A percentile compares a stretch with the other conserved stretches of the same genome.
Conservation (phyloP, 1,140 invertebrate genomes). For the Drosophila bocqueti region DNA sequence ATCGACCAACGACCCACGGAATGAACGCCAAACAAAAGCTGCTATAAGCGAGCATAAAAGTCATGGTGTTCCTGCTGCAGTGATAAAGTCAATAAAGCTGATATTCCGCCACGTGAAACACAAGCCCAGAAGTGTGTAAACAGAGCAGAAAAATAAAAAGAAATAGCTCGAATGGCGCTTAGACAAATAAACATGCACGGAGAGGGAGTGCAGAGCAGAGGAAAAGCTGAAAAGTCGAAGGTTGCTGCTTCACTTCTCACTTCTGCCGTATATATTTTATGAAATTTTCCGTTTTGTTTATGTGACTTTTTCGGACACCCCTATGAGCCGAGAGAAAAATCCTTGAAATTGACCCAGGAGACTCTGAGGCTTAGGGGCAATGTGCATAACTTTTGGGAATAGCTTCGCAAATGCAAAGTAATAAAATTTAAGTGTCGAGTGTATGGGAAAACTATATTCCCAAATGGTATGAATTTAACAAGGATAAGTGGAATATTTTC, state of each 20-base stretch:
- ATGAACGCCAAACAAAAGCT: constrained; percentile 28
- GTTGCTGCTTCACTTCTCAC: constrained; percentile 25
- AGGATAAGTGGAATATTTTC: not conserved
- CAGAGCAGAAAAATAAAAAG: constrained; percentile 52
- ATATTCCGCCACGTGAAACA: constrained; percentile 36
- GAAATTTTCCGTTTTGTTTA: constrained; percentile 72
- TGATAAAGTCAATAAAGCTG: constrained; percentile 44
- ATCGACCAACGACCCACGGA: constrained; percentile 10
- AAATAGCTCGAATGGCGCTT: constrained; percentile 56
- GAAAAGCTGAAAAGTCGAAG: constrained; percentile 43
- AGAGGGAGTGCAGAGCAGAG: constrained; percentile 19
- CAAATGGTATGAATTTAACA: constrained; percentile 6
- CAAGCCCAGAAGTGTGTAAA: constrained; percentile 37
- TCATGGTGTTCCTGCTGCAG: constrained; percentile 37
- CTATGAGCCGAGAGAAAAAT: constrained; percentile 4
- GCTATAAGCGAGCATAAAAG: constrained; percentile 52
- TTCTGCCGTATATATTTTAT: constrained; percentile 42
- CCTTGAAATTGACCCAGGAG: constrained; percentile 13
- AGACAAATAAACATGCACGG: constrained; percentile 67
- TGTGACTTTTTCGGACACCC: constrained; percentile 52
- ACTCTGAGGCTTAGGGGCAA: constrained; percentile 1
- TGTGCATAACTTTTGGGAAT: constrained; percentile 31
- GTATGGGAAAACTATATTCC: constrained; percentile 64
- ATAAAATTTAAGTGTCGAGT: constrained; percentile 64
- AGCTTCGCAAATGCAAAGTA: constrained; percentile 59